These are phyloP conservation scores for Scaptomyza reducta DNA, from an alignment of 2,888 invertebrate species.

Conservation along the genomic window DNA sequence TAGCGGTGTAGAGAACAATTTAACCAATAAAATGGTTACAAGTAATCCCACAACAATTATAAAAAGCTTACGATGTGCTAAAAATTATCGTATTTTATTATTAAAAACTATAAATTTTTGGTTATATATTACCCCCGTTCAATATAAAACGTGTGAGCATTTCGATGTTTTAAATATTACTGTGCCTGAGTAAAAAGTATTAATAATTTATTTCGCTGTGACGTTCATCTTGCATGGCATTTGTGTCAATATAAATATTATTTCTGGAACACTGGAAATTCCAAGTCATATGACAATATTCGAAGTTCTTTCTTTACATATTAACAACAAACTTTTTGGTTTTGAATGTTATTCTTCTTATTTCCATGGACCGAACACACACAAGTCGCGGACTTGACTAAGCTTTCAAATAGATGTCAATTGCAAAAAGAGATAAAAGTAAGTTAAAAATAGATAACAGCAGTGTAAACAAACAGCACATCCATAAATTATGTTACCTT, in stretches of 20 bases:
- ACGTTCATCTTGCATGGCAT: neutral
- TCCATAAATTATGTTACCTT: no score
- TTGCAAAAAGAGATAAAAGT: no score
- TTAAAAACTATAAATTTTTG: neutral
- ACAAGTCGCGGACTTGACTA: neutral
- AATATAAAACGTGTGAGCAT: constrained; percentile 5
- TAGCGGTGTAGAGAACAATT: constrained; percentile 23
- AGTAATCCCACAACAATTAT: constrained; percentile 12
- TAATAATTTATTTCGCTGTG: neutral
- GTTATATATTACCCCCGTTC: neutral
- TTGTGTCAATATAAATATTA: constrained; percentile 1
- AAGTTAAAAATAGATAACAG: no score
- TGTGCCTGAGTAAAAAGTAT: neutral
- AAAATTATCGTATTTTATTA: neutral
- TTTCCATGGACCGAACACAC: neutral
- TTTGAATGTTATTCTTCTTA: neutral
- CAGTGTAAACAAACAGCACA: no score
- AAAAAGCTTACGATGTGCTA: constrained; percentile 3
- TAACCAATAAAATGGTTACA: constrained; percentile 24
- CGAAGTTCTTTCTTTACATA: neutral
- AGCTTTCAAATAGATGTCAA: neutral
- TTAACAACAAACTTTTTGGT: neutral
- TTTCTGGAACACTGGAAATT: neutral
- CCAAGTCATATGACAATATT: neutral
- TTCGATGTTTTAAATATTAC: neutral